Conservation (phyloP, 2,888 invertebrate species). For the Coenonympha arcania region DNA sequence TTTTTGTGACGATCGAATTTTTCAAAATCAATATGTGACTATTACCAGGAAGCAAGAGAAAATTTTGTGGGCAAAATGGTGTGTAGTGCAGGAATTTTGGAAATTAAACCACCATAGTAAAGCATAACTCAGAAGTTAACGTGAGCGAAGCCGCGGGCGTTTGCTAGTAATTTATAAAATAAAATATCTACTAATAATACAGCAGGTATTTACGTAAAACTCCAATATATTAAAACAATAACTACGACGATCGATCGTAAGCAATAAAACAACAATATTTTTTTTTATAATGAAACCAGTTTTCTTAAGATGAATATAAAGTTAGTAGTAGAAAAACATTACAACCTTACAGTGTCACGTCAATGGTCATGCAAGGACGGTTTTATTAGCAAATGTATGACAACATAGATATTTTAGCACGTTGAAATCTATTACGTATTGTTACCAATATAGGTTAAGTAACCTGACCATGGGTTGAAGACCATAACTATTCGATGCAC, state of each 20-base stretch:
- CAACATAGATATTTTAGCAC: slow-evolving; percentile 12
- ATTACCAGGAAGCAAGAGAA: too few species aligned
- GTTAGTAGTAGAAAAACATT: slow-evolving; percentile 28
- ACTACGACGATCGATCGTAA: not conserved
- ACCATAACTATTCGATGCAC: not conserved
- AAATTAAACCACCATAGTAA: too few species aligned
- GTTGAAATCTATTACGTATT: slow-evolving; percentile 11
- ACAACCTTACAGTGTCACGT: slow-evolving; percentile 24
- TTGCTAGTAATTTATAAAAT: too few species aligned
- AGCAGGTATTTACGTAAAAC: not conserved
- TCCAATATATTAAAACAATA: not conserved
- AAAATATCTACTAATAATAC: not conserved
- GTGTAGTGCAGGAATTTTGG: too few species aligned
- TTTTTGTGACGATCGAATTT: too few species aligned
- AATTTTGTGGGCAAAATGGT: too few species aligned
- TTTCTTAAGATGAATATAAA: slow-evolving; percentile 12
- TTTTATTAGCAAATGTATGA: slow-evolving; percentile 32
- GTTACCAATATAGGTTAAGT: slow-evolving; percentile 5
- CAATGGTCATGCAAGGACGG: slow-evolving; percentile 36
- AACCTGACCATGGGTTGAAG: slow-evolving; percentile 2
- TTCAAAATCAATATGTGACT: too few species aligned
- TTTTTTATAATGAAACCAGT: slow-evolving; percentile 2
- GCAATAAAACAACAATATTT: not conserved
- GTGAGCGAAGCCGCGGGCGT: too few species aligned
- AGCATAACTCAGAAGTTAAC: too few species aligned